Evolutionary conservation across 2,888 invertebrate genomes (phyloP).

Genomic region (Nomada fabriciana): DNA sequence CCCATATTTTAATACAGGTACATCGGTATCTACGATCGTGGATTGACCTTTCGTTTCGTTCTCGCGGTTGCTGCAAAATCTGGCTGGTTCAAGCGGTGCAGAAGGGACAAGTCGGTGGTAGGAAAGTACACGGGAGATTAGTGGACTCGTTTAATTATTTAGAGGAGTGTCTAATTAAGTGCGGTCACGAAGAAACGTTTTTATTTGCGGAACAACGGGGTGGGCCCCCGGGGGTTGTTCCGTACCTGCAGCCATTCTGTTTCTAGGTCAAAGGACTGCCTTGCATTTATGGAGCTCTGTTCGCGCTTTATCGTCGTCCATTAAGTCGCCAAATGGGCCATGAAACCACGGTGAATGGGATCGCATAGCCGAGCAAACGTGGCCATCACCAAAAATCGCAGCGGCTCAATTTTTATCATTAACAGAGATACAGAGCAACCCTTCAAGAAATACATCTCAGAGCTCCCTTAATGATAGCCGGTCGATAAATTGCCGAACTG

Average conservation of each 20-base stretch:
- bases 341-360: slow-evolving; percentile 22
- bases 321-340: slow-evolving; percentile 20
- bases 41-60: too few species aligned
- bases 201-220: slow-evolving; percentile 9
- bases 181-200: slow-evolving; percentile 9
- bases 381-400: neutral
- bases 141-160: slow-evolving; percentile 1
- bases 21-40: too few species aligned
- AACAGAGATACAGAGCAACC: neutral
- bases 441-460: neutral
- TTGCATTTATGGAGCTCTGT: slow-evolving; percentile 22
- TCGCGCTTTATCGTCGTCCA: slow-evolving; percentile 16
- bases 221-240: slow-evolving; percentile 6
- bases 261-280: slow-evolving; percentile 36
- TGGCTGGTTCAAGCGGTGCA: too few species aligned
- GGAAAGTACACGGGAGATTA: too few species aligned
- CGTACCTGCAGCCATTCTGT: slow-evolving; percentile 14
- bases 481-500: too few species aligned
- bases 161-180: slow-evolving; percentile 17
- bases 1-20: neutral
- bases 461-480: neutral
- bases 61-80: too few species aligned
- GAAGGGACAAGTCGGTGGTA: too few species aligned
- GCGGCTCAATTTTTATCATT: neutral
- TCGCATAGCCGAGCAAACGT: neutral